These are phyloP conservation scores for Epistrophe grossulariae DNA, from an alignment of 2,888 invertebrate genomes.

Conservation along the genomic window DNA sequence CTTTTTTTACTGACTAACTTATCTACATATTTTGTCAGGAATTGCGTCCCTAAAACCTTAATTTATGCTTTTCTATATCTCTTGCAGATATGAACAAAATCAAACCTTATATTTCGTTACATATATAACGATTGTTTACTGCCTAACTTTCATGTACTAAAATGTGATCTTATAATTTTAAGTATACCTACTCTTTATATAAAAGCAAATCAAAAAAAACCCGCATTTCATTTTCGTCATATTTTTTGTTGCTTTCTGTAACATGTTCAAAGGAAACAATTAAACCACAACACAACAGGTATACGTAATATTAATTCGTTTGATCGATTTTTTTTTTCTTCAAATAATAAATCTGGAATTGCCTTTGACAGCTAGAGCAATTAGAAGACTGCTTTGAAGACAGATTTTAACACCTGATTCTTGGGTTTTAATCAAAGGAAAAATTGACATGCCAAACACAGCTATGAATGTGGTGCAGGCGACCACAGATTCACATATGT, in stretches of 20 bases:
- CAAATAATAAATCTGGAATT: not conserved
- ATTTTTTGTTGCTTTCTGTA: not conserved
- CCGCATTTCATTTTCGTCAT: not conserved
- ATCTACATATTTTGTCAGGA: too few relatives aligned
- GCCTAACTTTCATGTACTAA: too few relatives aligned
- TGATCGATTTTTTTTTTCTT: constrained; percentile 8
- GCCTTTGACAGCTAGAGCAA: constrained; percentile 32
- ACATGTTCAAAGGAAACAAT: constrained; percentile 25
- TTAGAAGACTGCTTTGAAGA: constrained; percentile 22
- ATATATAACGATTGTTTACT: too few relatives aligned
- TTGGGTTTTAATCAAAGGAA: constrained; percentile 29
- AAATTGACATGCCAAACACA: constrained; percentile 47
- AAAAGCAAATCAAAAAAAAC: not conserved
- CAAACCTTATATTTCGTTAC: too few relatives aligned
- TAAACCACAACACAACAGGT: constrained; percentile 28
- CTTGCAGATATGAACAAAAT: too few relatives aligned
- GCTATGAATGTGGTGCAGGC: constrained; percentile 39
- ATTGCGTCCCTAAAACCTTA: too few relatives aligned
- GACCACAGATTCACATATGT: constrained; percentile 4
- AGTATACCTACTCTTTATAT: too few relatives aligned
- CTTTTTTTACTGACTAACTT: too few relatives aligned
- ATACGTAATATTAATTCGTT: not conserved
- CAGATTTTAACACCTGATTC: constrained; percentile 7
- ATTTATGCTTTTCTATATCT: too few relatives aligned
- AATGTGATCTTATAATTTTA: too few relatives aligned